phyloP scores from a whole-genome alignment of 2,797 vertebrate genomes.

The Dallia pectoralis region DNA sequence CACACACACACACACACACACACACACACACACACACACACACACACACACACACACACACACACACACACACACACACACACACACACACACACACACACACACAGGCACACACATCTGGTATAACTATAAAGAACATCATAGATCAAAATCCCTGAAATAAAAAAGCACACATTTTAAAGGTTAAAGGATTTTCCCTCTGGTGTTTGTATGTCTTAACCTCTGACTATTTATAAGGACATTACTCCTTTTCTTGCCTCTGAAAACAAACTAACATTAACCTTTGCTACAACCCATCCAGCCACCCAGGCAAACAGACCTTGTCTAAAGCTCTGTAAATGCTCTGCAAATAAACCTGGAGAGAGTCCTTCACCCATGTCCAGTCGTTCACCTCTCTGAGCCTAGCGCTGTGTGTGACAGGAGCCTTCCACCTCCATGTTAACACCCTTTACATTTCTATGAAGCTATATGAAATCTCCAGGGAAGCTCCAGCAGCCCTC shows the following conservation, averaged over 20 bases:
- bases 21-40: neutral
- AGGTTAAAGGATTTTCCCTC: neutral
- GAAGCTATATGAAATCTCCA: conserved; percentile 58
- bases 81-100: conserved; percentile 3
- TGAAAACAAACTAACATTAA: neutral
- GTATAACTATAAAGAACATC: conserved; percentile 14
- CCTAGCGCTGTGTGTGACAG: conserved; percentile 19
- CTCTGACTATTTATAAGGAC: neutral
- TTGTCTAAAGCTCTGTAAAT: conserved; percentile 11
- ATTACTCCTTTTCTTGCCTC: neutral
- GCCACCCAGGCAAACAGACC: conserved; percentile 3
- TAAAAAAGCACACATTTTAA: neutral
- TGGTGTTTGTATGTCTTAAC: neutral
- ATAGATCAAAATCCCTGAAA: neutral
- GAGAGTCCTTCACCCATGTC: conserved; percentile 43
- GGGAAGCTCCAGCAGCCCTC: conserved; percentile 52
- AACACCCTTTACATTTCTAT: conserved; percentile 66
- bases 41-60: conserved; percentile 30
- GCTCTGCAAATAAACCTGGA: conserved; percentile 13
- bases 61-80: conserved; percentile 26
- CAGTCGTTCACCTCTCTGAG: conserved; percentile 16
- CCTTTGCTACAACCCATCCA: neutral
- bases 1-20: conserved; percentile 32
- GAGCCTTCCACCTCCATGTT: conserved; percentile 41
- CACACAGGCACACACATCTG: conserved; percentile 26